Percentiles rank a stretch among this genome's conserved stretches.
phyloP scores from a whole-genome alignment of 2,113 vertebrate species.

The Trogon melanurus region DNA sequence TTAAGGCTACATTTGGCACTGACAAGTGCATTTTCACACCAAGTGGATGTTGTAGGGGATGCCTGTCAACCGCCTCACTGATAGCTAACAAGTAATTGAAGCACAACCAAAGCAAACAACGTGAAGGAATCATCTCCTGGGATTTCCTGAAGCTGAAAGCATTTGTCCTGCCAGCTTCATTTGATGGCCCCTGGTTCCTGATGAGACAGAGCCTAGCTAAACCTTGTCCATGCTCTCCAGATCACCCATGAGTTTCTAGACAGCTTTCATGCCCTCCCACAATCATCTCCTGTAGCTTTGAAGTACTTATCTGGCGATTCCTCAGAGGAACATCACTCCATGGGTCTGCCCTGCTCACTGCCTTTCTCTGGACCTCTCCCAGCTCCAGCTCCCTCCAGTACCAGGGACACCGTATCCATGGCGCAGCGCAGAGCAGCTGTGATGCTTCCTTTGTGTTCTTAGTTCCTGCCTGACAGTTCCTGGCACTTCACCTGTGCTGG shows the following conservation, averaged over 20 bases:
- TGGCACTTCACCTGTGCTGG: rapidly evolving
- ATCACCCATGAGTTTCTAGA: not conserved
- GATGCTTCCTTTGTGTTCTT: not conserved
- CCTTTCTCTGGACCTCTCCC: not conserved
- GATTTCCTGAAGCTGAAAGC: not conserved
- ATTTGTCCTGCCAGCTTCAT: not conserved
- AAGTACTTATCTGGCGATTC: not conserved
- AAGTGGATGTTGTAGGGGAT: not conserved
- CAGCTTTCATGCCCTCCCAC: not conserved
- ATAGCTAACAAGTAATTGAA: not conserved
- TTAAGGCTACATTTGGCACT: not conserved
- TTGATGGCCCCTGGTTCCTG: not conserved
- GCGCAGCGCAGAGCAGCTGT: not conserved
- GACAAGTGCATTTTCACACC: not conserved
- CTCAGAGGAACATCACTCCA: rapidly evolving
- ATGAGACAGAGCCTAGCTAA: not conserved
- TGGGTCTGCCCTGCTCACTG: not conserved
- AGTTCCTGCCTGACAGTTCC: not conserved
- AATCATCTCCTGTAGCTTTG: not conserved
- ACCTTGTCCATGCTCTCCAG: not conserved
- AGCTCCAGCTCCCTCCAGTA: not conserved
- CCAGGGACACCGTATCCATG: rapidly evolving
- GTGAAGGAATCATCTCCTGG: not conserved
- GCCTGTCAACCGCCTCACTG: not conserved
- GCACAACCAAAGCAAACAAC: not conserved